Evolutionary conservation across 1,140 invertebrate species (phyloP).

Genomic region (Zeugodacus cucurbitae): DNA sequence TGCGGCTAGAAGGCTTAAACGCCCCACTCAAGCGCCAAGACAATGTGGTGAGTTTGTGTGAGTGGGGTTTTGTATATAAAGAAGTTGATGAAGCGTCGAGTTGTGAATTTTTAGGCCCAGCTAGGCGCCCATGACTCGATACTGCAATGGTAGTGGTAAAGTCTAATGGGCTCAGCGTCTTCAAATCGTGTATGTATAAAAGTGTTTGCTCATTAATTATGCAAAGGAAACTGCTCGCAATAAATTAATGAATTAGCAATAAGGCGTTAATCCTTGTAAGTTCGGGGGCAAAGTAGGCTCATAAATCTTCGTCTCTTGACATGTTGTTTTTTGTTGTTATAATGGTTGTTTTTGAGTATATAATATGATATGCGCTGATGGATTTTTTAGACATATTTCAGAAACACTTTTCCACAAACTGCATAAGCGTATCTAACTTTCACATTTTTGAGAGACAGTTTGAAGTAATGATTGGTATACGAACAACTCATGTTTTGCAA

Average conservation of each 20-base stretch:
- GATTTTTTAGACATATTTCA: too few species aligned
- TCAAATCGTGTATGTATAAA: not conserved
- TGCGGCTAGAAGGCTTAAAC: not conserved
- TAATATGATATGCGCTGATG: too few species aligned
- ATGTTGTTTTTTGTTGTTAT: too few species aligned
- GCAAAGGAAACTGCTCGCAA: not conserved
- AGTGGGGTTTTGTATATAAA: not conserved
- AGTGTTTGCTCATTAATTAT: not conserved
- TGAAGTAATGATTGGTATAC: too few species aligned
- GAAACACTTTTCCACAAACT: too few species aligned
- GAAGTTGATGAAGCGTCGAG: not conserved
- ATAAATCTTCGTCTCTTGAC: too few species aligned
- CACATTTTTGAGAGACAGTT: too few species aligned
- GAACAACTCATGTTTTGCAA: too few species aligned
- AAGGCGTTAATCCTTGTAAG: not conserved
- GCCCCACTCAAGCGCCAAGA: not conserved
- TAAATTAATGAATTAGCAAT: constrained; percentile 30
- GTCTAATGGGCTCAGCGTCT: not conserved
- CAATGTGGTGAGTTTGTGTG: not conserved
- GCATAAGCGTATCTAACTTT: too few species aligned
- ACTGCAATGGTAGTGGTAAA: too few species aligned
- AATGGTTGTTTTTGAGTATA: too few species aligned
- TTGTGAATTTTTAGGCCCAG: not conserved
- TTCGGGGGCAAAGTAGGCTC: not conserved
- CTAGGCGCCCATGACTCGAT: not conserved